Evolutionary conservation across 2,113 vertebrate species (phyloP).

Genomic region (Chaetops frenatus): DNA sequence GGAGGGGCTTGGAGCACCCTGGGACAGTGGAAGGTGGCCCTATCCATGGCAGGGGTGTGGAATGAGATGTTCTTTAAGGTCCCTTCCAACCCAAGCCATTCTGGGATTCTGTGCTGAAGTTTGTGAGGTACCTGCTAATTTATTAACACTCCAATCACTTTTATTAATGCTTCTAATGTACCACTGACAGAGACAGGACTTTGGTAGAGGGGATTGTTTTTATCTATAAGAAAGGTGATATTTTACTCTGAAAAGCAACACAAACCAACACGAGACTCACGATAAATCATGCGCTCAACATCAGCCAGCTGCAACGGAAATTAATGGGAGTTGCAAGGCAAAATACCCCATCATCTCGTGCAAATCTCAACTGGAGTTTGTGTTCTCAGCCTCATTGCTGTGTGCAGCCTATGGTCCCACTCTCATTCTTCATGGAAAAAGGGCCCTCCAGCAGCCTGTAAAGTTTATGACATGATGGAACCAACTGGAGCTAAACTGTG

Average conservation of each 20-base stretch:
- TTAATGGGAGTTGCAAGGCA: not conserved
- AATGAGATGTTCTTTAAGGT: not conserved
- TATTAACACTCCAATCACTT: not conserved
- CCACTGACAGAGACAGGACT: not conserved
- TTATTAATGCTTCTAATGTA: not conserved
- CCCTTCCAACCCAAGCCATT: not conserved
- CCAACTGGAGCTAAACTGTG: not conserved
- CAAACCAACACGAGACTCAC: rapidly evolving
- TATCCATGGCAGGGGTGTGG: not conserved
- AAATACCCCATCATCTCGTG: not conserved
- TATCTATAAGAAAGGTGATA: not conserved
- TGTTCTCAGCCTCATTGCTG: not conserved
- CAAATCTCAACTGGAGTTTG: not conserved
- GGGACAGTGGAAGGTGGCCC: not conserved
- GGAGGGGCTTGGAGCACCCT: rapidly evolving
- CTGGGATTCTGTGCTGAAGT: not conserved
- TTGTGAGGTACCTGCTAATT: not conserved
- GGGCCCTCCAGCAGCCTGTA: conserved; percentile 16
- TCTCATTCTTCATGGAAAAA: not conserved
- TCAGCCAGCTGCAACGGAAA: not conserved
- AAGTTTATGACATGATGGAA: not conserved
- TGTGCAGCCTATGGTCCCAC: rapidly evolving
- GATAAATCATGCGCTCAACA: not conserved
- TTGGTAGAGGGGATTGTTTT: not conserved
- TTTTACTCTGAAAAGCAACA: conserved; percentile 7